These are phyloP conservation scores for Dryadula phaetusa DNA, from an alignment of 2,888 invertebrate genomes.

Conservation along the genomic window DNA sequence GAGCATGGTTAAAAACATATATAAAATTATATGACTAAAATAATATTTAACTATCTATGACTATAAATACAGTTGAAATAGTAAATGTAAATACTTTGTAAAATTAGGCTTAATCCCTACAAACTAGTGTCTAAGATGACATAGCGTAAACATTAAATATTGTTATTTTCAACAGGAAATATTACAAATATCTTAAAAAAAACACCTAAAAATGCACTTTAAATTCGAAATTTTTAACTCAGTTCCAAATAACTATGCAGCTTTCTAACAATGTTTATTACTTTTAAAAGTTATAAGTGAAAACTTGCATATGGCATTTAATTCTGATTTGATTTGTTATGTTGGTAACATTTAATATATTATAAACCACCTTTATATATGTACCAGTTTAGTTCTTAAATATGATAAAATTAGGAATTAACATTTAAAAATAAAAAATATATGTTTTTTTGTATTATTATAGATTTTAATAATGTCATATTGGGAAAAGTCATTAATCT, in stretches of 20 bases:
- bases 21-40: constrained; percentile 21
- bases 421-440: not conserved
- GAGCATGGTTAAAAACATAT: constrained; percentile 32
- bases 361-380: constrained; percentile 16
- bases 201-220: constrained; percentile 36
- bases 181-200: constrained; percentile 19
- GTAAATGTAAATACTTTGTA: constrained; percentile 15
- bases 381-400: not conserved
- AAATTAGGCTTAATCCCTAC: constrained; percentile 30
- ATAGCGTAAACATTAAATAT: not conserved
- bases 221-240: constrained; percentile 36
- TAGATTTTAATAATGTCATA: not conserved
- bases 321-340: too few relatives aligned
- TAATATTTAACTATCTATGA: constrained; percentile 21
- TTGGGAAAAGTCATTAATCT: not conserved
- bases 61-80: constrained; percentile 10
- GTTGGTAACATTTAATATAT: constrained; percentile 27
- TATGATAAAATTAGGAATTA: not conserved
- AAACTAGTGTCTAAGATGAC: not conserved
- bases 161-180: constrained; percentile 10
- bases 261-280: constrained; percentile 26
- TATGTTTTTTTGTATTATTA: not conserved
- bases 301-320: constrained; percentile 30
- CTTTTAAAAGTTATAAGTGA: constrained; percentile 26
- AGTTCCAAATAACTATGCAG: constrained; percentile 26